Base-by-base conservation (phyloP, 2,797 vertebrate genomes). In the Cetoscarus ocellatus region DNA sequence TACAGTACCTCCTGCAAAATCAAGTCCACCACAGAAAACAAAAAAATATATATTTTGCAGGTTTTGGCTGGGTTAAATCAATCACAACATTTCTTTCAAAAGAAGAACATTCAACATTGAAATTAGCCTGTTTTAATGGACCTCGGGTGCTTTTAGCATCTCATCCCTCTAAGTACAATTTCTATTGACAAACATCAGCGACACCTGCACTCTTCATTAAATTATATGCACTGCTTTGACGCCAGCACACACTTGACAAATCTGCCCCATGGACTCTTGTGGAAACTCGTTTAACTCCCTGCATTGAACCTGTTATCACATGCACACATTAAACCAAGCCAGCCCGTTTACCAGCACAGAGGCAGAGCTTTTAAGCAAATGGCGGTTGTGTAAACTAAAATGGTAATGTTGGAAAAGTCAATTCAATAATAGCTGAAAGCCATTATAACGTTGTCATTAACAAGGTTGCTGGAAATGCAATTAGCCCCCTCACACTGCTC, bases 371-470 rank as follows among this genome's bases (percentile, higher is more conserved):
- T 92, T 88, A 93, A 86, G 78, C 54, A 74, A 92, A 90, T 80
- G 88, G 82, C 81, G 88, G 84, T 86, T 87, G 86, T 88, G 86
- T 92, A 84, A 67, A 90, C 79, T 90, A 65, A 79, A 88, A 88
- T 80, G 74, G 89, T 67, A 88, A 78, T 73, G 86, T 73, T 91
- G 87, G 85, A 54, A 50, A 91, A 92, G 89, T 88, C 79, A 51
- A 77, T 70, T 87, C 53, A 88, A n/a, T n/a, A n/a, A n/a, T 57
- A 73, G 84, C 53, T 88, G 70, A 48, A 92, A 93, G 86, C 90
- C 91, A 85, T 88, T 87, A 92, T 86, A 92, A 82, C 80, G 79
- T 84, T 85, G 77, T 89, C 39, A 92, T 93, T 93, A 87, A 90
- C 84, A 84, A 86, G 92, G 84, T 19, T n/a, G 39, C 82, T 76